These are phyloP conservation scores for Forpus xanthops DNA, from an alignment of 2,797 vertebrate species.

Conservation along the genomic window DNA sequence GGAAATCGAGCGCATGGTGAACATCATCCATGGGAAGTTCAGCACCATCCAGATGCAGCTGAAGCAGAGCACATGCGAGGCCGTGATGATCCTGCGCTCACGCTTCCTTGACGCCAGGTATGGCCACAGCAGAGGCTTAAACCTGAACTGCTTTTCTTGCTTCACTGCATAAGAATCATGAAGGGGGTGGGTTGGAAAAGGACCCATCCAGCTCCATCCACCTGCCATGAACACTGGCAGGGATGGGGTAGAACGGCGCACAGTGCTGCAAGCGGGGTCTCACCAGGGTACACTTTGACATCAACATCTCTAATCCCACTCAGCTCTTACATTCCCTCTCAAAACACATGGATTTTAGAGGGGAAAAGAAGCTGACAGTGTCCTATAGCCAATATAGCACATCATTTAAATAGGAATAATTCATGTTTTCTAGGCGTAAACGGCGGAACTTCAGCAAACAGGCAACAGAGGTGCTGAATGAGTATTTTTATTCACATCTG, in stretches of 20 bases:
- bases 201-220: not conserved
- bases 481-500: constrained; percentile 88
- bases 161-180: not conserved
- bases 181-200: not conserved
- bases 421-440: constrained; percentile 69
- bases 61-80: constrained; percentile 83
- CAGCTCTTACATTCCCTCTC: not conserved
- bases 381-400: not conserved
- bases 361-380: not conserved
- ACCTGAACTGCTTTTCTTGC: not conserved
- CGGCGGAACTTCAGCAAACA: constrained; percentile 86
- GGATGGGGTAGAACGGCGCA: not conserved
- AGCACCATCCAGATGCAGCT: constrained; percentile 83
- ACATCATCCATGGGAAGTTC: constrained; percentile 84
- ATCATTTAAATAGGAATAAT: not conserved
- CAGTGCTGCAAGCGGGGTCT: not conserved
- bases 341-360: not conserved
- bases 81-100: constrained; percentile 79
- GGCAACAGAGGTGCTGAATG: constrained; percentile 84
- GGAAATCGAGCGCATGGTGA: constrained; percentile 83
- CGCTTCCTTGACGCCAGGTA: constrained; percentile 78
- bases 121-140: not conserved
- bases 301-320: not conserved
- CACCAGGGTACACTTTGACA: not conserved
- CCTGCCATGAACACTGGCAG: not conserved